Evolutionary conservation across 64 coral and sea anemone species (phyloP), one percentile per base, ranked within the genome.

Genomic region (Montipora sp.): DNA sequence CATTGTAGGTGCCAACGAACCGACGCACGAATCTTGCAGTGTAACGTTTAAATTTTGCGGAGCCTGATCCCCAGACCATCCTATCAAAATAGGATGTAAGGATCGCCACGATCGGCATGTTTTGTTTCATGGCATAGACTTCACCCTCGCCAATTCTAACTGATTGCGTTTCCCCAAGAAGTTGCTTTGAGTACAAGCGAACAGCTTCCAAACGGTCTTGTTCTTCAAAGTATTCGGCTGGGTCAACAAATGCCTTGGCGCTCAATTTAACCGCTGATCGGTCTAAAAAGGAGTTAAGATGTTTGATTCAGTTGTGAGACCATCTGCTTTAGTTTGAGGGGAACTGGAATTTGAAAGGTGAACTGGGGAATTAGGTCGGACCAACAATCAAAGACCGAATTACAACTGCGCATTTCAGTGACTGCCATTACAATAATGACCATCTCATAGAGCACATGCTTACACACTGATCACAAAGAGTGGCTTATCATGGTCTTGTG

Each of bases 1-100:
- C 95, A 84, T 79, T 97, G 72, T 90, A 85, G 8, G 95, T 94
- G 7, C 95, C 95, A 43, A 97, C 87, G 79, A 72, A 97, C 21
- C 95, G 75, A 12, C 95, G 80, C 4, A 93, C 77, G 10, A 97
- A 88, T 84, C 90, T 89, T 7, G 53, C 81, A 44, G 94, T 73
- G 48, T 51, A 92, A 9, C 81, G 46, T 6, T 67, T 75, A 12
- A 88, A 72, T 18, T 90, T 71, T 10, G 0, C 16, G 5, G 61
- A n/a, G 0, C 13, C 43, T 6, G 61, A n/a, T 0, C 4, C 43
- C 45, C 66, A 72, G 16, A 47, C n/a, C 19, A 53, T 55, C 58
- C 43, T 43, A 22, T 83, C 72, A n/a, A 57, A 3, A n/a, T 24
- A 20, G 3, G 78, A 91, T 13, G 59, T 74, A 5, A 83, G 45